These are phyloP conservation scores for Rhegmatorhina hoffmannsi DNA, from an alignment of 2,113 vertebrate species.

Conservation along the genomic window DNA sequence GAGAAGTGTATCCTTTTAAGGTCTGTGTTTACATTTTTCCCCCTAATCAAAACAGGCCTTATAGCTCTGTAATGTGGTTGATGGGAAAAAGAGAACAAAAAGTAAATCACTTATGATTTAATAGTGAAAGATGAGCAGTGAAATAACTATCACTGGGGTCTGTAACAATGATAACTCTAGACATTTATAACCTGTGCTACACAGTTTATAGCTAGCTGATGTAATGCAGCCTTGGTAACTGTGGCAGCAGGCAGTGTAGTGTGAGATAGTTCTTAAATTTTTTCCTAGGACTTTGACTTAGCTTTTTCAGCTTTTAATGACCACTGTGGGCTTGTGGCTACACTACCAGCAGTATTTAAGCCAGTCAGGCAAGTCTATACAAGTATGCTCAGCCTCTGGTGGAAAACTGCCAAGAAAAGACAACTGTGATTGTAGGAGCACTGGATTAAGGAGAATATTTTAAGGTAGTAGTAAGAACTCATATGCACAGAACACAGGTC, in stretches of 20 bases:
- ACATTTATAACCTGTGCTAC: not conserved
- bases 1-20: not conserved
- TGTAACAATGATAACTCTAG: not conserved
- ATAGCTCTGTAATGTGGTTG: not conserved
- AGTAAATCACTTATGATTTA: not conserved
- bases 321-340: not conserved
- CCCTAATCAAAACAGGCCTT: not conserved
- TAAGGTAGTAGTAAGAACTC: not conserved
- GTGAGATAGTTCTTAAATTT: not conserved
- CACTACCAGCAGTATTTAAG: not conserved
- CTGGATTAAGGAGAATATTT: not conserved
- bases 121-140: not conserved
- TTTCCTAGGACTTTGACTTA: slow-evolving; percentile 4
- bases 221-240: slow-evolving; percentile 14
- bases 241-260: not conserved
- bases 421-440: not conserved
- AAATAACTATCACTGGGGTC: not conserved
- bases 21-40: not conserved
- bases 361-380: slow-evolving; percentile 1
- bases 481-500: not conserved
- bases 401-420: slow-evolving; percentile 8
- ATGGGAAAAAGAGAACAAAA: not conserved
- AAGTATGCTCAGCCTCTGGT: not conserved
- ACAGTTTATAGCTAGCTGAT: not conserved
- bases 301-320: slow-evolving; percentile 35